Evolutionary conservation across 1,140 invertebrate species (phyloP).

Genomic region (Chelonus insularis): DNA sequence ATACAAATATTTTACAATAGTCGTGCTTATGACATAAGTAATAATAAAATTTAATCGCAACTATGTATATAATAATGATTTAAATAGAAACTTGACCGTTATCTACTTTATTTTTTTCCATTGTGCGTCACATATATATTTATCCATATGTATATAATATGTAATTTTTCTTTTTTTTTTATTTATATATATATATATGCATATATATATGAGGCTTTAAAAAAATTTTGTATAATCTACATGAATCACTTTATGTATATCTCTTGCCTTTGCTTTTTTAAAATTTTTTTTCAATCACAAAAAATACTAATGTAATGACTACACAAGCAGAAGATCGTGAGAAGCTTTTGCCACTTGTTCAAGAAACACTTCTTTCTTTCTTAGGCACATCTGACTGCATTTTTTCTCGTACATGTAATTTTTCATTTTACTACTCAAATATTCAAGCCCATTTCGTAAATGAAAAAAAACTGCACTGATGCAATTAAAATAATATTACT

Average conservation of each 20-base stretch:
- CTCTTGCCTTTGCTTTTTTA: constrained; percentile 24
- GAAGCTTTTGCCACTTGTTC: constrained; percentile 21
- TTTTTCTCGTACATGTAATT: too few relatives aligned
- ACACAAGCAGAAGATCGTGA: constrained; percentile 40
- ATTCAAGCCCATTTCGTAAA: too few relatives aligned
- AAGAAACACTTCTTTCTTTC: background rate
- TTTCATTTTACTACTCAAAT: too few relatives aligned
- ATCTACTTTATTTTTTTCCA: constrained; percentile 43
- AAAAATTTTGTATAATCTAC: constrained; percentile 53
- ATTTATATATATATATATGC: constrained; percentile 17
- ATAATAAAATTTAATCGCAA: constrained; percentile 47
- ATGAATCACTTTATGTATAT: constrained; percentile 52
- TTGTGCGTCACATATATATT: constrained; percentile 31
- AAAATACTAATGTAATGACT: constrained; percentile 47
- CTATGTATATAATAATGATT: constrained; percentile 37
- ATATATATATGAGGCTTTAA: constrained; percentile 29
- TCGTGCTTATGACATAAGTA: constrained; percentile 41
- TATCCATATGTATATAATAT: constrained; percentile 47
- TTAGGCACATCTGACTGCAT: too few relatives aligned
- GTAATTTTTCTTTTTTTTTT: constrained; percentile 31
- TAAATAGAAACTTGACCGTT: constrained; percentile 51
- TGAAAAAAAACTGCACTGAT: too few relatives aligned
- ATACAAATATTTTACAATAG: constrained; percentile 51
- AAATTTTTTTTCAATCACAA: constrained; percentile 44
- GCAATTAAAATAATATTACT: too few relatives aligned